Base-by-base conservation (phyloP, 2,797 vertebrate genomes). In the Myotis pilosus region DNA sequence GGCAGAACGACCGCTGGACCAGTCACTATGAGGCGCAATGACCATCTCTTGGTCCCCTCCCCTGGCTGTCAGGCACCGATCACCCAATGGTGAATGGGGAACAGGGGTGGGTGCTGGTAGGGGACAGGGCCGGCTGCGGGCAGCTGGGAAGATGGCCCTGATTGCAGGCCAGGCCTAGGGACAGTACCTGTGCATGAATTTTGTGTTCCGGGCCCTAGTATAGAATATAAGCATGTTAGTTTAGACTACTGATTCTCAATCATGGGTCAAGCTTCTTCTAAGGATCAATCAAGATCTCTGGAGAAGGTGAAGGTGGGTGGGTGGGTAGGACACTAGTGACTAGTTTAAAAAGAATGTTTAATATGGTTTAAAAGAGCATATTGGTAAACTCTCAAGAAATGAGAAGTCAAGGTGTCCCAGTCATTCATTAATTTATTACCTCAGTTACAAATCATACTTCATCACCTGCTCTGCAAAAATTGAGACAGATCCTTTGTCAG, bases 391-490 rank as follows among this genome's bases (percentile, higher is more conserved):
- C 72, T 76, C 44, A 78, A 30, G 22, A 93, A 84, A 85, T 69
- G 82, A 79, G 72, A 94, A 60, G 55, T 62, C 20, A 92, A 69
- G 5, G 15, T 57, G 8, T 83, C 60, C 44, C 16, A 49, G 30
- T 64, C 60, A 30, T 28, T 74, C 53, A 44, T 62, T n/a, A 88
- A 80, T 33, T 71, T 74, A 55, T 81, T 64, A 66, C 36, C 15
- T 85, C 11, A 78, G 68, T 5, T 55, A 1, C 38, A 90, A 94
- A 90, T 87, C 49, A 94, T 82, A 57, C 36, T 78, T 93, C 23
- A 91, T 64, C 6, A 22, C 4, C 80, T 78, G 49, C 11, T 82
- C 30, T 89, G 83, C 71, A 92, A 88, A 96, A 80, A 75, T 44
- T n/a, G 69, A 91, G 28, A 1, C 12, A 7, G 38, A 11, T 68